These are phyloP conservation scores for Spilogale gracilis DNA, from an alignment of 2,113 vertebrate species.

Conservation along the genomic window DNA sequence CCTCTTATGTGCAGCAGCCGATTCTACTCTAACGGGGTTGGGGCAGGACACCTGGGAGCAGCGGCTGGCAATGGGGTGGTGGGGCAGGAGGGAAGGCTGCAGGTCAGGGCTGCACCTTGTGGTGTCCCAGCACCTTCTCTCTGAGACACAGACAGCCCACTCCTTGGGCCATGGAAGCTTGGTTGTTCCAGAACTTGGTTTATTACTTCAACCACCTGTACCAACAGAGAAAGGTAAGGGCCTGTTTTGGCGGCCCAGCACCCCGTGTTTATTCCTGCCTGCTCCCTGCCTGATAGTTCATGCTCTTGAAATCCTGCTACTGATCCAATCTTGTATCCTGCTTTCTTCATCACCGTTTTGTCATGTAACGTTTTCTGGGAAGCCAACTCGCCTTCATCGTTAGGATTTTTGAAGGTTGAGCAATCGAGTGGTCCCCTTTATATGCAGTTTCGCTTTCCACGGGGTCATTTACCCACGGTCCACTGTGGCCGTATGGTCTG, in stretches of 20 bases:
- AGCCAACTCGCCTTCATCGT: neutral
- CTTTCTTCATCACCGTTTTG: neutral
- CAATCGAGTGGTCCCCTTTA: neutral
- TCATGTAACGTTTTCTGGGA: neutral
- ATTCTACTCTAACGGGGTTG: accelerated
- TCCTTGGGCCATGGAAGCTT: accelerated
- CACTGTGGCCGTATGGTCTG: too few relatives aligned
- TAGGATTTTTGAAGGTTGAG: neutral
- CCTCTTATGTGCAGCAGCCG: neutral
- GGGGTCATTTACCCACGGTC: neutral
- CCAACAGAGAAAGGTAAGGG: neutral
- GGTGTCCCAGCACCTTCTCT: neutral
- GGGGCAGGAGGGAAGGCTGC: neutral
- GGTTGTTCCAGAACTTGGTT: neutral
- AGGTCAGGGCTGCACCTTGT: neutral
- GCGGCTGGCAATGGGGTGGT: neutral
- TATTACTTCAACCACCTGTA: neutral
- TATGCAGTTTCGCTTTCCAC: neutral
- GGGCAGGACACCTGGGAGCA: neutral
- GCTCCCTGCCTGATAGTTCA: neutral
- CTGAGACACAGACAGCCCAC: accelerated
- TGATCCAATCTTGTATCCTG: accelerated
- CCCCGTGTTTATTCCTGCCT: too few relatives aligned
- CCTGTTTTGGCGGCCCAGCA: accelerated
- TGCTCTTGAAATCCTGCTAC: neutral